These are phyloP conservation scores for Camponotus pennsylvanicus DNA, from an alignment of 1,140 invertebrate species.

Conservation along the genomic window DNA sequence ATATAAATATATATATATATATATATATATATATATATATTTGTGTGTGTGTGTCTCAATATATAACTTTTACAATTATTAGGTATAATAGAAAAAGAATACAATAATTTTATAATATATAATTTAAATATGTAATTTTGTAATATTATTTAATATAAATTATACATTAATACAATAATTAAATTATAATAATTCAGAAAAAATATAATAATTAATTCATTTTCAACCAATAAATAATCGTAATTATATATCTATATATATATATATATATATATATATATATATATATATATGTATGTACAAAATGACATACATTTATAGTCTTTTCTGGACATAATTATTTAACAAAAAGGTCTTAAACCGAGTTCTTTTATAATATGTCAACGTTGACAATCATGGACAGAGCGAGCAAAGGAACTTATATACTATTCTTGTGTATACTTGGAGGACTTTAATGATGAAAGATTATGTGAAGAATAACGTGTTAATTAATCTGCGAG, in stretches of 20 bases:
- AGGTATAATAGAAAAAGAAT: neutral
- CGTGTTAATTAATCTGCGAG: neutral
- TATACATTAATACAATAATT: slow-evolving; percentile 18
- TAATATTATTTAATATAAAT: neutral
- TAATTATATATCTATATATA: slow-evolving; percentile 13
- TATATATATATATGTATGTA: too few species aligned
- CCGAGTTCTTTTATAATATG: neutral
- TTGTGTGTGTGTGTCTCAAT: too few species aligned
- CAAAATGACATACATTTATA: neutral
- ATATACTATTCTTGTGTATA: neutral
- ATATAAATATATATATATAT: neutral
- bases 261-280: neutral
- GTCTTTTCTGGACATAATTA: neutral
- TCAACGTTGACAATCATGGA: neutral
- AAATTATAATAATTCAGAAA: slow-evolving; percentile 4
- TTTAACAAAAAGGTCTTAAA: neutral
- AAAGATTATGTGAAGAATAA: slow-evolving; percentile 23
- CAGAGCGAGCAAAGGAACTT: neutral
- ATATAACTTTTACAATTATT: neutral
- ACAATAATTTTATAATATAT: too few species aligned
- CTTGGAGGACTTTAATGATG: neutral
- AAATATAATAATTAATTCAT: neutral
- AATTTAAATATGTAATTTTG: slow-evolving; percentile 19
- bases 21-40: neutral
- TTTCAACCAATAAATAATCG: slow-evolving; percentile 19